phyloP scores from a whole-genome alignment of 2,797 vertebrate genomes.

The Manis pentadactyla region DNA sequence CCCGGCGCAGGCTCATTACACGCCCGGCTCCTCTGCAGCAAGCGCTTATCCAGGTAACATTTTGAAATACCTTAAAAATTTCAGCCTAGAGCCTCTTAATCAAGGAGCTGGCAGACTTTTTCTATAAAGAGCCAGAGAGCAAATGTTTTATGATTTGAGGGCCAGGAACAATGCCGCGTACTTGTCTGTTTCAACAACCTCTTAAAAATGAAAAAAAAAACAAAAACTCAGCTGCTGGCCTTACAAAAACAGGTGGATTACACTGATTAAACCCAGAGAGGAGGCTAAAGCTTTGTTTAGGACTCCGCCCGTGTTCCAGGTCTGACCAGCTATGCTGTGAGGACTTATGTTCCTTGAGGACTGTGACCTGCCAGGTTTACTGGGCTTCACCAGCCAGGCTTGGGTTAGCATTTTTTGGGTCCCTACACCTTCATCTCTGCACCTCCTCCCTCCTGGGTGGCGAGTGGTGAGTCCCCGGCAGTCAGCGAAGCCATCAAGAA shows the following conservation, averaged over 20 bases:
- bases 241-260: background rate
- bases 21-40: background rate
- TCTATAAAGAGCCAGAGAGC: background rate
- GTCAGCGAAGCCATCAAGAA: background rate
- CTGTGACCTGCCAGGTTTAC: rapidly evolving
- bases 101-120: background rate
- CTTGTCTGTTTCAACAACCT: background rate
- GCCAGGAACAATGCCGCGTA: background rate
- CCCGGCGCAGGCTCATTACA: background rate
- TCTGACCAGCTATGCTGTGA: background rate
- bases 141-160: background rate
- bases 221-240: background rate
- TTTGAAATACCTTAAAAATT: background rate
- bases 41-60: background rate
- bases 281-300: background rate
- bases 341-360: background rate
- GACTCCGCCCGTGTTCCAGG: too few relatives aligned
- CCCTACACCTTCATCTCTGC: background rate
- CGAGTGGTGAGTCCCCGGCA: background rate
- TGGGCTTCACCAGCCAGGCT: background rate
- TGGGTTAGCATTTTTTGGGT: background rate
- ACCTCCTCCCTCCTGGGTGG: background rate
- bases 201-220: background rate
- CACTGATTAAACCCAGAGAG: background rate
- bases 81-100: background rate